Percentiles rank a stretch among this genome's conserved stretches.
phyloP scores from a whole-genome alignment of 2,888 invertebrate genomes.

The Caenorhabditis panamensis region DNA sequence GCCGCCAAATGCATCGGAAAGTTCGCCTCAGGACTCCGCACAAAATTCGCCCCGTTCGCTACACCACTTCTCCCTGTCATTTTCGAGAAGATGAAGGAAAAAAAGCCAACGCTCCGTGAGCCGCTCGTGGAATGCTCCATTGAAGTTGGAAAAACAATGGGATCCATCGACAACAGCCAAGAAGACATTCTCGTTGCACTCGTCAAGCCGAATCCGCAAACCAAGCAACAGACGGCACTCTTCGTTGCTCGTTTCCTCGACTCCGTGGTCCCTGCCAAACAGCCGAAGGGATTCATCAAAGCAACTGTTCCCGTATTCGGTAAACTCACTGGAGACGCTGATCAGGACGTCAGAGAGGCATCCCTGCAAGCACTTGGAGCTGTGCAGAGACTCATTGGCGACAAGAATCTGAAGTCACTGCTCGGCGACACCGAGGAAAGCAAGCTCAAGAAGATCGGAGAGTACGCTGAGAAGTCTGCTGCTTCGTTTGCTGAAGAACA shows the following conservation, averaged over 20 bases:
- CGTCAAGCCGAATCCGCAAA: slow-evolving; percentile 83
- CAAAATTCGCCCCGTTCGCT: slow-evolving; percentile 86
- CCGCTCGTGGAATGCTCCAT: slow-evolving; percentile 93
- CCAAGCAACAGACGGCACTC: slow-evolving; percentile 82
- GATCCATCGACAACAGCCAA: slow-evolving; percentile 81
- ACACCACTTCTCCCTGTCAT: slow-evolving; percentile 84
- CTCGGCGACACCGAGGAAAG: slow-evolving; percentile 90
- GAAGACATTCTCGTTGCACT: slow-evolving; percentile 91
- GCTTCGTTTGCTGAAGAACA: slow-evolving; percentile 49
- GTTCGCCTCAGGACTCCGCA: slow-evolving; percentile 90
- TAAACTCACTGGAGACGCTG: slow-evolving; percentile 69
- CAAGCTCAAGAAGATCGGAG: slow-evolving; percentile 67
- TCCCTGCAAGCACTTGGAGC: slow-evolving; percentile 95
- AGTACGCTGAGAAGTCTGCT: slow-evolving; percentile 60
- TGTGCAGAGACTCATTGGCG: slow-evolving; percentile 93
- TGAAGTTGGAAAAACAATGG: slow-evolving; percentile 68
- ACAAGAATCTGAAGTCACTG: slow-evolving; percentile 90
- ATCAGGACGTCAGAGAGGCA: slow-evolving; percentile 87
- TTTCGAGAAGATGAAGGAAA: no score
- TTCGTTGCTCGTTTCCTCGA: slow-evolving; percentile 71
- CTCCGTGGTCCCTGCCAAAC: slow-evolving; percentile 56
- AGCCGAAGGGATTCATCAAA: slow-evolving; percentile 82
- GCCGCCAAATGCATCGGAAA: slow-evolving; percentile 90
- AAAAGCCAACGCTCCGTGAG: no score
- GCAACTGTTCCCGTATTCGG: slow-evolving; percentile 77